Conservation (phyloP, 2,797 vertebrate genomes). For the Mormyrops boulengeri region DNA sequence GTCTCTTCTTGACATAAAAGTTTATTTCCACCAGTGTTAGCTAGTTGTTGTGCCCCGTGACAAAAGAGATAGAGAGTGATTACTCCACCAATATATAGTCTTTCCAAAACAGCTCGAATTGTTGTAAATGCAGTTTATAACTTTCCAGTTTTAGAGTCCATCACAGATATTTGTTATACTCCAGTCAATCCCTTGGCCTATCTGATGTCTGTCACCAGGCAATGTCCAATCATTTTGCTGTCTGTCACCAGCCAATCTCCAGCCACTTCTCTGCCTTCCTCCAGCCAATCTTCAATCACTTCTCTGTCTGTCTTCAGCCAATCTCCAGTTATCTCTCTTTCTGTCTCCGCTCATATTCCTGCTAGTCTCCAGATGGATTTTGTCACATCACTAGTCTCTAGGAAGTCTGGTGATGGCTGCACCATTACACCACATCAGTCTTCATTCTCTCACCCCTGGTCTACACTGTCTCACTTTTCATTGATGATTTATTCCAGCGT, state of each 20-base stretch:
- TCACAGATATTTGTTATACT: background rate
- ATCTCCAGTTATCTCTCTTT: background rate
- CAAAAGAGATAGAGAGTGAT: background rate
- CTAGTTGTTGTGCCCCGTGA: background rate
- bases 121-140: background rate
- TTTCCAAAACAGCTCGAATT: background rate
- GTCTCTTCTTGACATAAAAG: conserved; percentile 4
- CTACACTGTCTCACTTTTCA: background rate
- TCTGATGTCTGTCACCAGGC: background rate
- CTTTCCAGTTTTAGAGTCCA: background rate
- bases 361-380: background rate
- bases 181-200: background rate
- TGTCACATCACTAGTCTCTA: background rate
- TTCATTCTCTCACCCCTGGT: background rate
- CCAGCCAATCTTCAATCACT: background rate
- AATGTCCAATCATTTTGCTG: background rate
- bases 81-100: background rate
- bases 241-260: background rate
- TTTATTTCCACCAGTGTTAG: background rate
- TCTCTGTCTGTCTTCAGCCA: background rate
- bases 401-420: background rate
- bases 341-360: background rate
- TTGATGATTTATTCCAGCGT: background rate
- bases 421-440: background rate
- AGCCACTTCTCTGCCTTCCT: background rate